phyloP scores from a whole-genome alignment of 2,113 vertebrate genomes.

The Prochilodus magdalenae region DNA sequence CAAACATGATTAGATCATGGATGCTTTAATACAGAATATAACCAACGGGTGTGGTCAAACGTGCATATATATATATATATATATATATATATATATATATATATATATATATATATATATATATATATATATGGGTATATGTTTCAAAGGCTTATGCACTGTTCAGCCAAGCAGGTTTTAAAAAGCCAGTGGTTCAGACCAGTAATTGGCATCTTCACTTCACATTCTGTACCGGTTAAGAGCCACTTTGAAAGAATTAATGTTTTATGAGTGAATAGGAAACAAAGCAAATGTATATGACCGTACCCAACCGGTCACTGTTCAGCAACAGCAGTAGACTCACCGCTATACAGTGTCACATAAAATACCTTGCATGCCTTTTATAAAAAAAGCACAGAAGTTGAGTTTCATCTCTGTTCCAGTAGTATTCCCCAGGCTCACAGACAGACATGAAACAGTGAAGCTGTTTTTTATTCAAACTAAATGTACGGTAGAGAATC shows the following conservation, averaged over 20 bases:
- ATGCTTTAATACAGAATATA: too few relatives aligned
- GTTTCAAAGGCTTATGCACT: too few relatives aligned
- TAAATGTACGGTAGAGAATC: slow-evolving; percentile 20
- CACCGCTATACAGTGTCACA: neutral
- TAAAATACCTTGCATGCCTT: slow-evolving; percentile 14
- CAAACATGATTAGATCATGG: too few relatives aligned
- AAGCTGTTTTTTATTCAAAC: neutral
- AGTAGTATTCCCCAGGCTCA: neutral
- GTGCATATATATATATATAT: neutral
- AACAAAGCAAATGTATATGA: neutral
- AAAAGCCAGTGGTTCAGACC: neutral
- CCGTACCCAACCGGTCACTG: neutral
- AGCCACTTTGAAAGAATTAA: neutral
- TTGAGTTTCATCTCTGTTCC: slow-evolving; percentile 7
- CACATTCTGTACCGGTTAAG: neutral
- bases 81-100: too few relatives aligned
- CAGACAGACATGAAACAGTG: neutral
- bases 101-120: too few relatives aligned
- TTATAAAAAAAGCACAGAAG: slow-evolving; percentile 4
- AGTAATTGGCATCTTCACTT: neutral
- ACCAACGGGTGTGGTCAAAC: neutral
- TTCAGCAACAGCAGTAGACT: neutral
- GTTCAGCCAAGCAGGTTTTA: too few relatives aligned
- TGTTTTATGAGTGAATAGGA: neutral
- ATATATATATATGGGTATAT: too few relatives aligned